Percentiles rank a stretch among this genome's conserved stretches.
phyloP scores from a whole-genome alignment of 2,113 vertebrate species.

The Circaetus cinerascens region DNA sequence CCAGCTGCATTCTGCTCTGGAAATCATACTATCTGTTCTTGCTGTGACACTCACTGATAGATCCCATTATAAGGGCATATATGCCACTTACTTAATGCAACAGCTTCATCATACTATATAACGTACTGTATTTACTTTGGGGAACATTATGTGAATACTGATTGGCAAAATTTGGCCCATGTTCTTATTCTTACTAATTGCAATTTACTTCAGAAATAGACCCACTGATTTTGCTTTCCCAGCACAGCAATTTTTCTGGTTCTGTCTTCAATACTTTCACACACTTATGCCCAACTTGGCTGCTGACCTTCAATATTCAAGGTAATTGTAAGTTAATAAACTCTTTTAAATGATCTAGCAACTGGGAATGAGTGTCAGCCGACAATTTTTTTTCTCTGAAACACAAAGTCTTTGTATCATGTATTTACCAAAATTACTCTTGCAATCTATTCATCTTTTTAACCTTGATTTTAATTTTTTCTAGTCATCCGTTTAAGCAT shows the following conservation, averaged over 20 bases:
- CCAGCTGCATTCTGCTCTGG: neutral
- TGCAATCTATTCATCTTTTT: neutral
- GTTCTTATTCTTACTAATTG: neutral
- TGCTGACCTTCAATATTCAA: neutral
- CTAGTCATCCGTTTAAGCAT: neutral
- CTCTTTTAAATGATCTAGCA: neutral
- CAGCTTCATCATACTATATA: neutral
- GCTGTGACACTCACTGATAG: neutral
- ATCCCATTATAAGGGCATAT: neutral
- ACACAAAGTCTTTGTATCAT: neutral
- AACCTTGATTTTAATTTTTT: neutral
- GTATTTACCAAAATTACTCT: neutral
- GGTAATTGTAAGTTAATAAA: neutral
- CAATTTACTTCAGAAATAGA: slow-evolving; percentile 27
- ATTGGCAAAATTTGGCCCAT: neutral
- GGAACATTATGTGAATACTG: neutral
- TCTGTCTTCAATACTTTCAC: neutral
- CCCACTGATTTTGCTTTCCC: slow-evolving; percentile 12
- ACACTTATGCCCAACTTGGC: neutral
- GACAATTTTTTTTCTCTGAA: neutral
- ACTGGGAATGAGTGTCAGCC: neutral
- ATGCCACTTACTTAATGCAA: neutral
- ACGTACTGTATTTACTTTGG: neutral
- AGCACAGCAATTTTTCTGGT: neutral
- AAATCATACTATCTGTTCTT: neutral